These are phyloP conservation scores for Neofelis nebulosa DNA, from an alignment of 2,113 vertebrate genomes.

Conservation along the genomic window DNA sequence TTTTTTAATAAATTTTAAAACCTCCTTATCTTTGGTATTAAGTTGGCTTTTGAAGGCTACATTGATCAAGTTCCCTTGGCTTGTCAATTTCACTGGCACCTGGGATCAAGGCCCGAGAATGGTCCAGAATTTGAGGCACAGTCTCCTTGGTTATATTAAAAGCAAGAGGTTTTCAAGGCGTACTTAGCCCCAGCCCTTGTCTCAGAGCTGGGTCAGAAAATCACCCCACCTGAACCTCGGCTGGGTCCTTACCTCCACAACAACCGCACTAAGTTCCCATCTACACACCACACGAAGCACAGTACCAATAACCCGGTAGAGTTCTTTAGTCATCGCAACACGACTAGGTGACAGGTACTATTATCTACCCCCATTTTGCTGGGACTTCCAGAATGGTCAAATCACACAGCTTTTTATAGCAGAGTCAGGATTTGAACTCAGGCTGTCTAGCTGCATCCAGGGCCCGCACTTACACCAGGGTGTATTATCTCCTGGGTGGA, in stretches of 20 bases:
- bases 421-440: slow-evolving; percentile 23
- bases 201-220: not conserved
- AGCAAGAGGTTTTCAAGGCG: not conserved
- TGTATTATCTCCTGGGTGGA: not conserved
- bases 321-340: not conserved
- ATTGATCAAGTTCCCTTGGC: not conserved
- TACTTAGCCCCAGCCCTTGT: not conserved
- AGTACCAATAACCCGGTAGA: not conserved
- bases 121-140: not conserved
- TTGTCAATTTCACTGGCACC: not conserved
- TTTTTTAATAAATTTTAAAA: slow-evolving; percentile 11
- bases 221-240: not conserved
- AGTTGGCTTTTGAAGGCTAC: not conserved
- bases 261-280: not conserved
- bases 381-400: not conserved
- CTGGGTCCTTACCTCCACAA: not conserved
- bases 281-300: not conserved
- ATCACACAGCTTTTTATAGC: not conserved
- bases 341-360: not conserved
- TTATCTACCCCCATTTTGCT: not conserved
- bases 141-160: not conserved
- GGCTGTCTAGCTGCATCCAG: not conserved
- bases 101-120: not conserved
- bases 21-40: slow-evolving; percentile 19
- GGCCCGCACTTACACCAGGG: not conserved